phyloP scores from a whole-genome alignment of 2,797 vertebrate species.

The Perodicticus potto region DNA sequence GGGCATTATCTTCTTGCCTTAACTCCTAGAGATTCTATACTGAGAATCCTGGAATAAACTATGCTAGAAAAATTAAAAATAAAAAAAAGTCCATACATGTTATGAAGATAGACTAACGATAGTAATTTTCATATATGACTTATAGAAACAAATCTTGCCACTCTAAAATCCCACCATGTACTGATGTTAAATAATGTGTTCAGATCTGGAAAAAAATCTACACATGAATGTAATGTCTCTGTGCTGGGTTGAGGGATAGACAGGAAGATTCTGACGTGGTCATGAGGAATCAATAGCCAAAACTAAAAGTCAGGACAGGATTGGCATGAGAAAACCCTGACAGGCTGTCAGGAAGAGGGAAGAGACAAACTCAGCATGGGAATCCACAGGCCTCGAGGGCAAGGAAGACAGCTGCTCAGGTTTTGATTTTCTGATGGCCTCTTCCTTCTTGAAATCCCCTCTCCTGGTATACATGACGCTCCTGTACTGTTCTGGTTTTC shows the following conservation, averaged over 20 bases:
- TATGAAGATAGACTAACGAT: background rate
- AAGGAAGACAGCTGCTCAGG: background rate
- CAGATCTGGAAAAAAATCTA: background rate
- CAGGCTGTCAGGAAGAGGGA: background rate
- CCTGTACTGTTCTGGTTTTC: background rate
- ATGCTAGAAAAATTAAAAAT: background rate
- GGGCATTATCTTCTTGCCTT: background rate
- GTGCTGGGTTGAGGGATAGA: background rate
- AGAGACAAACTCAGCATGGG: background rate
- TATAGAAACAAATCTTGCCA: background rate
- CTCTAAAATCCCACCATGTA: slow-evolving; percentile 32
- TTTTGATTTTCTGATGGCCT: background rate
- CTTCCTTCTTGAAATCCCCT: background rate
- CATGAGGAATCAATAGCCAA: background rate
- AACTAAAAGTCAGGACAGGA: background rate
- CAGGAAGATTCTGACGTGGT: background rate
- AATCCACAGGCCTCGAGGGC: background rate
- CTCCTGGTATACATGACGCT: background rate
- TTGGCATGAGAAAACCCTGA: background rate
- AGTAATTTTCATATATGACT: slow-evolving; percentile 22
- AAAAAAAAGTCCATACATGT: slow-evolving; percentile 6
- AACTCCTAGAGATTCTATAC: slow-evolving; percentile 44
- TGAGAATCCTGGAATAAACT: slow-evolving; percentile 3
- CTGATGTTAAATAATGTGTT: background rate
- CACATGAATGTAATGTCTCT: background rate